Percentiles rank a stretch among this genome's conserved stretches.
These are phyloP conservation scores for Pogonomyrmex californicus DNA, from an alignment of 1,140 invertebrate species.

Conservation along the genomic window DNA sequence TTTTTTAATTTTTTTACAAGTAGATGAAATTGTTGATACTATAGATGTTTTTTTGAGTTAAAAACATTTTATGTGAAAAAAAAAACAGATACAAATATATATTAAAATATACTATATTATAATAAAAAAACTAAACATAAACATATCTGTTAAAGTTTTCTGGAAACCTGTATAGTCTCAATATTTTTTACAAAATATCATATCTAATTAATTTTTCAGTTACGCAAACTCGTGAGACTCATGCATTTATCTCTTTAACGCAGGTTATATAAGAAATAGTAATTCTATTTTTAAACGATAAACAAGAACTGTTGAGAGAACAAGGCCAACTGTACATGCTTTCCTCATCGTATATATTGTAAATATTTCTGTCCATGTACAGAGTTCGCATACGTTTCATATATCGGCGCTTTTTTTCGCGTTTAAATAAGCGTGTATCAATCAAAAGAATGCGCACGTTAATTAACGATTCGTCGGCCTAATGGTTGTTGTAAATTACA, in stretches of 20 bases:
- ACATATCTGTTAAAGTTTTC: neutral
- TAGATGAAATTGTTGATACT: too few species aligned
- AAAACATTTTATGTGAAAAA: too few species aligned
- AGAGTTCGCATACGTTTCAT: neutral
- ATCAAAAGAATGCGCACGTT: neutral
- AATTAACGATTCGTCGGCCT: neutral
- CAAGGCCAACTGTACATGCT: neutral
- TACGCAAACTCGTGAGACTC: neutral
- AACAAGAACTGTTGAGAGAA: neutral
- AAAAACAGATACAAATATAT: too few species aligned
- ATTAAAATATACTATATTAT: too few species aligned
- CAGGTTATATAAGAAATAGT: neutral
- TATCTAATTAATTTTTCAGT: neutral
- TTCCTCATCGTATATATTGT: neutral
- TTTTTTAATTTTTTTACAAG: too few species aligned
- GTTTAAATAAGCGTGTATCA: neutral
- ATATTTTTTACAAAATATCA: neutral
- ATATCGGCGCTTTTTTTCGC: neutral
- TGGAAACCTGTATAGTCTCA: neutral
- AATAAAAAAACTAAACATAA: too few species aligned
- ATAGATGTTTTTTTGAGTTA: too few species aligned
- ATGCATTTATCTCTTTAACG: neutral
- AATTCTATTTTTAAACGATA: slow-evolving; percentile 10
- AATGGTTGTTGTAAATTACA: slow-evolving; percentile 3
- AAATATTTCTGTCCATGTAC: neutral